Evolutionary conservation across 2,797 vertebrate genomes (phyloP).

Genomic region (Limnodromus scolopaceus): DNA sequence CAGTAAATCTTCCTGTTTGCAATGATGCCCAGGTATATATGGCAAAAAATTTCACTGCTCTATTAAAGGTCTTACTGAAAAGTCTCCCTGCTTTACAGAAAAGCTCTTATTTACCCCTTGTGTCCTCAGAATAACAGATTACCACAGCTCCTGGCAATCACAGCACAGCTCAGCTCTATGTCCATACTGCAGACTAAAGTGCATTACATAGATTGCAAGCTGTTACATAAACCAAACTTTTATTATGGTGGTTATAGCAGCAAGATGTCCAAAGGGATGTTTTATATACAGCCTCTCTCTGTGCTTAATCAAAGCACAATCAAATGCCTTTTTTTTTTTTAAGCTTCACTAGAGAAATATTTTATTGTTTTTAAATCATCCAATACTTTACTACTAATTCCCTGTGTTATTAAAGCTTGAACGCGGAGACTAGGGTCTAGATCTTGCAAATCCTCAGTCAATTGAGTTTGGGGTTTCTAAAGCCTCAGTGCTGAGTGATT

Average conservation of each 20-base stretch:
- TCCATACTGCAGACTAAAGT: neutral
- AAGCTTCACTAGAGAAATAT: neutral
- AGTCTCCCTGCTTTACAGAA: constrained; percentile 28
- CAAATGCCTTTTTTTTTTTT: neutral
- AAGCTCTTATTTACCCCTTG: constrained; percentile 42
- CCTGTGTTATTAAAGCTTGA: neutral
- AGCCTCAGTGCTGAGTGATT: neutral
- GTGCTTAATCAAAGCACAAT: constrained; percentile 16
- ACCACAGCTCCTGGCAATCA: constrained; percentile 1
- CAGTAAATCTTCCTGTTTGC: constrained; percentile 44
- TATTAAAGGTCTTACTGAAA: constrained; percentile 47
- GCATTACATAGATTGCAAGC: constrained; percentile 5
- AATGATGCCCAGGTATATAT: constrained; percentile 31
- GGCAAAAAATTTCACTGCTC: constrained; percentile 2
- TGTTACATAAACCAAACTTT: constrained; percentile 40
- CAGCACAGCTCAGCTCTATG: neutral
- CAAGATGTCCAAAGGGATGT: neutral
- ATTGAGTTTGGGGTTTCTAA: constrained; percentile 12
- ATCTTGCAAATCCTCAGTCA: constrained; percentile 43
- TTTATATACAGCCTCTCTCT: neutral
- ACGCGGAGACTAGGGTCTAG: neutral
- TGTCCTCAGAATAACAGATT: constrained; percentile 16
- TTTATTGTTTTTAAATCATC: constrained; percentile 40
- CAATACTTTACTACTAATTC: constrained; percentile 35
- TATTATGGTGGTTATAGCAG: neutral